phyloP scores from a whole-genome alignment of 2,797 vertebrate genomes.

The Cyprinodon diabolis region DNA sequence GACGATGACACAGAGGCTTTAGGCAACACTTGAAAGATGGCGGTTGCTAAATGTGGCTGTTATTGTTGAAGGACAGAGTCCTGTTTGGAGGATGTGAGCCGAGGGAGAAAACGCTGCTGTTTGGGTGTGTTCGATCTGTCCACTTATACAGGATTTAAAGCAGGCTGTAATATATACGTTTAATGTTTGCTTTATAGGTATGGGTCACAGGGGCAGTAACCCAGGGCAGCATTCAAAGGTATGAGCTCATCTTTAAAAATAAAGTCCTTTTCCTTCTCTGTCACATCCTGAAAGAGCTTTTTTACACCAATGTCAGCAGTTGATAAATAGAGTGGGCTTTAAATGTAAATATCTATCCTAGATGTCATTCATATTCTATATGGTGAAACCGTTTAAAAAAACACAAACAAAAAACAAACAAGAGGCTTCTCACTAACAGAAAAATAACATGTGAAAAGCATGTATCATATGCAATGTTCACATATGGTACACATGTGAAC shows the following conservation, averaged over 20 bases:
- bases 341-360: too few species aligned
- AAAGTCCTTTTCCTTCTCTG: neutral
- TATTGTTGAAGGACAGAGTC: constrained; percentile 21
- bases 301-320: too few species aligned
- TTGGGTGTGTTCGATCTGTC: neutral
- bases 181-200: neutral
- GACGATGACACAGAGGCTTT: constrained; percentile 44
- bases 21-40: constrained; percentile 65
- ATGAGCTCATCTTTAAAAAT: neutral
- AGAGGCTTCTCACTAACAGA: too few species aligned
- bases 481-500: too few species aligned
- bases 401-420: too few species aligned
- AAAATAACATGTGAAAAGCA: too few species aligned
- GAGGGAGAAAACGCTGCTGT: neutral
- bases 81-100: neutral
- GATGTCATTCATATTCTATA: too few species aligned
- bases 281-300: neutral
- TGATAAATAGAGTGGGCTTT: too few species aligned
- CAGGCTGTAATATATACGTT: neutral
- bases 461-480: too few species aligned
- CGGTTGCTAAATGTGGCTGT: constrained; percentile 36
- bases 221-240: neutral
- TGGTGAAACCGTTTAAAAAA: too few species aligned
- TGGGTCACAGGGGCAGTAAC: neutral
- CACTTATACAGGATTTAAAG: neutral